Conservation (phyloP, 2,113 vertebrate species). For the Circaetus cinerascens region DNA sequence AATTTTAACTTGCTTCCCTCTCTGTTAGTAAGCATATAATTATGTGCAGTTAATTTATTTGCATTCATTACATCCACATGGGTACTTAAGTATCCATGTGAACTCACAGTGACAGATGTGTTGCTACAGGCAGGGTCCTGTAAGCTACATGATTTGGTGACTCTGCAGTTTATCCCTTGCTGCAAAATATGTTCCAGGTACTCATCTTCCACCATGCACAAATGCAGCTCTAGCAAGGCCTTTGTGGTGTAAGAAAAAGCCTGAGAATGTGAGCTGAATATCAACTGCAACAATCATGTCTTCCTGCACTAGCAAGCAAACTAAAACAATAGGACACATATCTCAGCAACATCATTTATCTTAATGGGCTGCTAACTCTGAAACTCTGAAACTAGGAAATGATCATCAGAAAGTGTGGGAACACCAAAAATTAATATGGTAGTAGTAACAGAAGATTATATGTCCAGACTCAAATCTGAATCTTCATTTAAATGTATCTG, state of each 20-base stretch:
- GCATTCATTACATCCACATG: neutral
- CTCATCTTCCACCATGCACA: neutral
- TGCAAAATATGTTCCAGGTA: neutral
- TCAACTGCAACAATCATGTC: neutral
- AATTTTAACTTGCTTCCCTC: neutral
- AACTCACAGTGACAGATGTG: neutral
- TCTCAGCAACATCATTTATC: neutral
- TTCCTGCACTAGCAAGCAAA: neutral
- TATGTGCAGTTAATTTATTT: neutral
- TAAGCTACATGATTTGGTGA: neutral
- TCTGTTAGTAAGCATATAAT: neutral
- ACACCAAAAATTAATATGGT: neutral
- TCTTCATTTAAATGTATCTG: neutral
- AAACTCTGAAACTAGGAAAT: neutral
- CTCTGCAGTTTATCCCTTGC: neutral
- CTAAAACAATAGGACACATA: neutral
- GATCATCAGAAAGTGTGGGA: neutral
- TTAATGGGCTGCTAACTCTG: neutral
- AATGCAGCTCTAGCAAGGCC: neutral
- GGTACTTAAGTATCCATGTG: neutral
- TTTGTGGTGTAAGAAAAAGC: neutral
- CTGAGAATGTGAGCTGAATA: slow-evolving; percentile 4
- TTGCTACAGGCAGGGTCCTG: neutral
- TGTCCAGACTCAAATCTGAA: neutral
- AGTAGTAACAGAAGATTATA: neutral